Base-by-base conservation (phyloP, 2,797 vertebrate genomes). In the Rhinophrynus dorsalis region DNA sequence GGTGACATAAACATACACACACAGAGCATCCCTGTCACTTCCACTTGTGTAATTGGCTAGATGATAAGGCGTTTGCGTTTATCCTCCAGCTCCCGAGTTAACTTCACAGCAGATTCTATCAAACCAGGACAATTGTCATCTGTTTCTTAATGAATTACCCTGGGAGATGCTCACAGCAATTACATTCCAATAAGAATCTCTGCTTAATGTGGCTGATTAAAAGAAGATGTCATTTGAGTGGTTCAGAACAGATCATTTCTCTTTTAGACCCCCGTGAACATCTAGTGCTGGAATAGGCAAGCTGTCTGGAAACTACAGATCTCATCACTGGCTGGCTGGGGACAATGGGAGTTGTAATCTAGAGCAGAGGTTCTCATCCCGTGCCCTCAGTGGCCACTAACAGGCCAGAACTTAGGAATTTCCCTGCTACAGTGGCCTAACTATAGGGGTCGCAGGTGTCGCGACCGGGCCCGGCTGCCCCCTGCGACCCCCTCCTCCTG, bases 11-110 rank as follows among this genome's bases (percentile, higher is more conserved):
- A 13, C 24, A 33, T 57, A 65, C 60, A 45, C 57, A 63, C 40
- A 64, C 50, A 62, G 42, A 66, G 44, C 38, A 44, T 58, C 64
- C 20, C 69, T 66, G 69, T 73, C 69, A 73, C 32, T 30, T 65
- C n/a, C 20, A 26, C 7, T 73, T 42, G 62, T 58, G 69, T 73
- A 73, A 73, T 73, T 73, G 69, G 54, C 44, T 27, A 27, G 54
- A 59, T 66, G 69, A 73, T 50, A 40, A 44, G 69, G 62, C 44
- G 45, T 60, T 35, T 59, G 23, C 6, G 54, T 52, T 55, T 57
- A 61, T 59, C 61, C 62, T 42, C 45, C 44, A 51, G 69, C 61
- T 58, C 15, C 21, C 10, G 18, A 38, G 51, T 58, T 72, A 29
- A 65, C 65, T 64, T 50, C 20, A 23, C 47, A 50, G 27, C 8